These are phyloP conservation scores for Macquaria australasica DNA, from an alignment of 2,113 vertebrate genomes.

Conservation along the genomic window DNA sequence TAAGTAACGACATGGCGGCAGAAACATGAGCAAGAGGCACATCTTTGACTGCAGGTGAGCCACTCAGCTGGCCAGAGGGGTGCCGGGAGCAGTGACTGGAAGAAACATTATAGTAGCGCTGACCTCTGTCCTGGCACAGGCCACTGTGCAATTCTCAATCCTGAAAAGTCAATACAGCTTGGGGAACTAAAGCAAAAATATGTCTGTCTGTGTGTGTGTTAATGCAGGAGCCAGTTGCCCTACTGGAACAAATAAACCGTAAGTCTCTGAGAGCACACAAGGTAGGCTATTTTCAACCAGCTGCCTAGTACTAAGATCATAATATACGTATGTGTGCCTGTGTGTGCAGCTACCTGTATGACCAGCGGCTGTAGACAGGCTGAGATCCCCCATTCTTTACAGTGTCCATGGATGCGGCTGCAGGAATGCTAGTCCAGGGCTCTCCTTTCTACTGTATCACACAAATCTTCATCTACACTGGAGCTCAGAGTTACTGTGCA, in stretches of 20 bases:
- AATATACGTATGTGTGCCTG: background rate
- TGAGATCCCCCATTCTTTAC: conserved; percentile 74
- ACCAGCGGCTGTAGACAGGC: conserved; percentile 85
- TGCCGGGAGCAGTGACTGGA: background rate
- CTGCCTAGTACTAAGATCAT: background rate
- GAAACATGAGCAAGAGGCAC: conserved; percentile 71
- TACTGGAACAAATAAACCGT: conserved; percentile 3
- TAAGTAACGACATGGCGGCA: conserved; percentile 74
- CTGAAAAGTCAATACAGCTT: conserved; percentile 13
- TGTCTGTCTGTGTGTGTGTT: background rate
- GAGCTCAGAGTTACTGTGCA: conserved; percentile 8
- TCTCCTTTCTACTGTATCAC: conserved; percentile 20
- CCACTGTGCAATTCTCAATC: background rate
- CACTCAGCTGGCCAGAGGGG: background rate
- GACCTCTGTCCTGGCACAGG: conserved; percentile 27
- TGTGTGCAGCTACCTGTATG: conserved; percentile 81
- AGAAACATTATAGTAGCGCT: conserved; percentile 25
- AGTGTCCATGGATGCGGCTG: conserved; percentile 75
- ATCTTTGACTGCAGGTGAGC: conserved; percentile 43
- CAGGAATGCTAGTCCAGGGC: conserved; percentile 53
- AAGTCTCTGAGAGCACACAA: conserved; percentile 27
- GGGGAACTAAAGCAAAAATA: background rate
- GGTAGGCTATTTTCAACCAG: background rate
- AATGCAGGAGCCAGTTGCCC: background rate
- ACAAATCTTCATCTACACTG: conserved; percentile 29